phyloP scores from a whole-genome alignment of 1,140 invertebrate genomes.

The Octopus bimaculoides region DNA sequence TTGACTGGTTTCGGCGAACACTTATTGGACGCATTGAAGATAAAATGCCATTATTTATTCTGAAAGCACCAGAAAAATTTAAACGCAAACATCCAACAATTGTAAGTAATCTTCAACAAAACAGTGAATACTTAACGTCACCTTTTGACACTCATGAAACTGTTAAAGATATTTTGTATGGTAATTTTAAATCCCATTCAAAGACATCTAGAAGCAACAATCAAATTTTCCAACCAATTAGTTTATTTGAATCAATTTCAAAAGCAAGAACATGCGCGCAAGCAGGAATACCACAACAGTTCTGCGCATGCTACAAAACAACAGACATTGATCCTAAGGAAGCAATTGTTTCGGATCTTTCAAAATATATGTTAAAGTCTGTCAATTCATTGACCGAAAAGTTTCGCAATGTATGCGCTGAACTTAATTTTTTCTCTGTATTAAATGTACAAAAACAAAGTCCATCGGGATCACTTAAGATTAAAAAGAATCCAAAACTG shows the following conservation, averaged over 20 bases:
- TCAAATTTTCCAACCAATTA: neutral
- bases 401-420: neutral
- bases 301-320: constrained; percentile 2
- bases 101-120: constrained; percentile 18
- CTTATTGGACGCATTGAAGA: constrained; percentile 25
- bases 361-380: neutral
- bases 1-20: constrained; percentile 21
- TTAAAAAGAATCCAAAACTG: neutral
- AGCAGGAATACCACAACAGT: neutral
- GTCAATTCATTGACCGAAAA: neutral
- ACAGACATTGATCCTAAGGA: neutral
- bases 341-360: neutral
- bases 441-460: neutral
- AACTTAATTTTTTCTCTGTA: neutral
- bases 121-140: constrained; percentile 15
- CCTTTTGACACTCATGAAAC: constrained; percentile 25
- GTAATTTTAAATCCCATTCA: neutral
- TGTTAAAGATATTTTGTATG: constrained; percentile 18
- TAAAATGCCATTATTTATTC: constrained; percentile 23
- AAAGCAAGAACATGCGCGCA: constrained; percentile 1
- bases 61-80: constrained; percentile 21
- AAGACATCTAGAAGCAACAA: neutral
- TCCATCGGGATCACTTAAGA: neutral
- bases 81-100: constrained; percentile 18
- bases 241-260: constrained; percentile 1